Conservation (phyloP, 1,140 invertebrate genomes). For the Acromyrmex heyeri region DNA sequence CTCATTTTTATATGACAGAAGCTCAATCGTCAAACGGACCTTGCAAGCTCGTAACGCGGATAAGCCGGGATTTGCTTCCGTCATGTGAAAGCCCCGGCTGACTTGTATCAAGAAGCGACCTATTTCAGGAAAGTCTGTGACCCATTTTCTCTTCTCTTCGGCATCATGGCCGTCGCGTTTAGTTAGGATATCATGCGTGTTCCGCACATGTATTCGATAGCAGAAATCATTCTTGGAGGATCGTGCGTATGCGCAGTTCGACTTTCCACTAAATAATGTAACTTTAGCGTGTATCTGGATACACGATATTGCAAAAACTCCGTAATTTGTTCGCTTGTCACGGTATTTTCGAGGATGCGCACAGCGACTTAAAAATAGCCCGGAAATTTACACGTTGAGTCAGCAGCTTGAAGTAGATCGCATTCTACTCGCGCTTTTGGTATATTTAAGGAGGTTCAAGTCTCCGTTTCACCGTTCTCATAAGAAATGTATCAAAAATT, state of each 20-base stretch:
- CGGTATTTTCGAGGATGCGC: conserved; percentile 53
- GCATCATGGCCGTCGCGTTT: background rate
- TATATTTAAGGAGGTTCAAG: conserved; percentile 3
- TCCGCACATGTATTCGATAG: background rate
- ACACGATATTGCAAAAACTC: too few species aligned
- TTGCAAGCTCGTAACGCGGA: conserved; percentile 33
- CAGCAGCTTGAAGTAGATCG: conserved; percentile 54
- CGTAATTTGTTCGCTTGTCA: conserved; percentile 29
- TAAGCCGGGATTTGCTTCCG: conserved; percentile 32
- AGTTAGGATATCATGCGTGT: background rate
- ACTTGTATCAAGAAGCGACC: conserved; percentile 53
- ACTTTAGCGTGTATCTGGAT: too few species aligned
- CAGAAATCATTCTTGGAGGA: conserved; percentile 21
- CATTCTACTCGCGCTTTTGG: conserved; percentile 18
- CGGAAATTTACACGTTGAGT: conserved; percentile 61
- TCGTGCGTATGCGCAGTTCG: background rate
- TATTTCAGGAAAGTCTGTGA: conserved; percentile 69
- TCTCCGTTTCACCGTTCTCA: background rate
- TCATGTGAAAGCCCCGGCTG: conserved; percentile 18
- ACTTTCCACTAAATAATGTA: too few species aligned
- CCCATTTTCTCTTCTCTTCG: conserved; percentile 66
- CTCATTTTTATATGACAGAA: background rate
- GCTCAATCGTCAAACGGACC: background rate
- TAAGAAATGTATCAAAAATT: background rate
- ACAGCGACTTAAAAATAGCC: conserved; percentile 49